A percentile compares a stretch with the other conserved stretches of the same genome.
Conservation (phyloP, 2,797 vertebrate species). For the Todus mexicanus region DNA sequence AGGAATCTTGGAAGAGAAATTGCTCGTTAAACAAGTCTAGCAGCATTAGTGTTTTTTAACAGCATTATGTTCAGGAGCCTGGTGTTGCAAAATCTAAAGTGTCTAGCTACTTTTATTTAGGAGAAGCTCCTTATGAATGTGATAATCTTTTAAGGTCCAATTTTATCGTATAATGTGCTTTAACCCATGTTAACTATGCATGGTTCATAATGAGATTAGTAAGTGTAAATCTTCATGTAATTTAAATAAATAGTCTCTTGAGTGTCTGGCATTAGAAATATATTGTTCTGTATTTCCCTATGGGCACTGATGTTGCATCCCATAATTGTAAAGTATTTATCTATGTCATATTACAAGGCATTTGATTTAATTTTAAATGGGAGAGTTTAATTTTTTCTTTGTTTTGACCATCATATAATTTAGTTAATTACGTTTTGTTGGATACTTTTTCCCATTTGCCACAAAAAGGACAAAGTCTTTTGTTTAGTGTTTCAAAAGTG, state of each 20-base stretch:
- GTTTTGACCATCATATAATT: not conserved
- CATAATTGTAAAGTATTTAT: conserved; percentile 28
- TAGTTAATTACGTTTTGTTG: not conserved
- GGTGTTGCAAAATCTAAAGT: not conserved
- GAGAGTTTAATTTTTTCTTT: not conserved
- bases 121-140: not conserved
- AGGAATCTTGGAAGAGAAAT: not conserved
- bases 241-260: not conserved
- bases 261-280: conserved; percentile 14
- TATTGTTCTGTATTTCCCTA: conserved; percentile 20
- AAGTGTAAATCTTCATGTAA: not conserved
- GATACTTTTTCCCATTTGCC: not conserved
- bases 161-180: not conserved
- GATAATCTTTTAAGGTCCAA: not conserved
- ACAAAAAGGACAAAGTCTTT: not conserved
- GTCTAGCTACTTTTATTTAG: not conserved
- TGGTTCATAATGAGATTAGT: conserved; percentile 30
- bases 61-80: not conserved
- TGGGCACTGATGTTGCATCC: not conserved
- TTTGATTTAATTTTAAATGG: conserved; percentile 26
- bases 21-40: not conserved
- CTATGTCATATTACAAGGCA: conserved; percentile 3
- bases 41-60: not conserved
- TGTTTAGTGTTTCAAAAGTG: not conserved
- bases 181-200: not conserved